Evolutionary conservation across 2,888 invertebrate genomes (phyloP).

Genomic region (Cotesia congregata): DNA sequence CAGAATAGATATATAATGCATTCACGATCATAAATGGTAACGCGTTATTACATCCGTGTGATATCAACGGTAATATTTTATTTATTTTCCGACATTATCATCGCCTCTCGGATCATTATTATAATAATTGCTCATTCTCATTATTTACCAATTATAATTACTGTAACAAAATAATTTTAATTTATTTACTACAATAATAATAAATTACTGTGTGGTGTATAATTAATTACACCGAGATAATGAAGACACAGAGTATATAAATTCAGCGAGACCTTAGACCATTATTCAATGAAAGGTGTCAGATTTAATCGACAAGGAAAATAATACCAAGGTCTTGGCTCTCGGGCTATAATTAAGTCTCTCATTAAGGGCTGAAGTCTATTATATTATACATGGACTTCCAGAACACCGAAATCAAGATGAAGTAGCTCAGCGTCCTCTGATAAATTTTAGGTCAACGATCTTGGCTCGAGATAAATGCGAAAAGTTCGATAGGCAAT

Average conservation of each 20-base stretch:
- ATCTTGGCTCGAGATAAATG: constrained; percentile 40
- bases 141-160: no score
- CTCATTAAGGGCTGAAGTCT: constrained; percentile 15
- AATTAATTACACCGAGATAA: not conserved
- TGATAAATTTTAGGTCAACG: constrained; percentile 27
- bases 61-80: constrained; percentile 10
- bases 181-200: not conserved
- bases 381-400: not conserved
- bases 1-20: constrained; percentile 25
- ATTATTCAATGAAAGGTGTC: constrained; percentile 20
- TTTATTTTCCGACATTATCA: not conserved
- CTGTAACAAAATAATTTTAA: no score
- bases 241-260: not conserved
- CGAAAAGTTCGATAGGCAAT: constrained; percentile 41
- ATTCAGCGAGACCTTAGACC: not conserved
- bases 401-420: not conserved
- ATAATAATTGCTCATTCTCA: no score
- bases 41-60: constrained; percentile 27
- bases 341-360: not conserved
- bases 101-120: no score
- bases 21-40: constrained; percentile 31
- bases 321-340: not conserved
- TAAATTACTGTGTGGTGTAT: not conserved
- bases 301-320: constrained; percentile 2
- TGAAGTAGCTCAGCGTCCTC: not conserved